Evolutionary conservation across 2,888 invertebrate species (phyloP), one percentile per base, ranked within the genome.

Genomic region (Protophormia terraenovae): DNA sequence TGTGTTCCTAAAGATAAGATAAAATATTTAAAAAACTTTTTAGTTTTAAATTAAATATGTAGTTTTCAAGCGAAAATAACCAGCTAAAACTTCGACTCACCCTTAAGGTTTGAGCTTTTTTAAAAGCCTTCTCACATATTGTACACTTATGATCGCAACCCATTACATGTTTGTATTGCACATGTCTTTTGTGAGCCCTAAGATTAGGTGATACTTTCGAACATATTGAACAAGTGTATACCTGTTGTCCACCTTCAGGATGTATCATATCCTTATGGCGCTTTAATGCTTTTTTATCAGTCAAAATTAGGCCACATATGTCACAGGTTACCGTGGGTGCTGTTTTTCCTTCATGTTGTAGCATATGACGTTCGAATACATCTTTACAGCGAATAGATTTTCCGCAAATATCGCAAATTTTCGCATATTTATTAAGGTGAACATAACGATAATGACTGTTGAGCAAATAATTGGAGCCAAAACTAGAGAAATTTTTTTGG

Each of bases 111-210:
- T 91, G 90, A 1, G 91, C 87, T 1, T 90, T 88, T 66, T 92
- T 92, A 58, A 92, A 92, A 3, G 90, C 90, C 79, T 92, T 92
- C 5, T 90, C 90, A 80, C 92, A 92, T 89, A 92, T 90, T 1
- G 89, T 89, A 66, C 92, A 92, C 41, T 90, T 90, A 73, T 92
- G 90, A 3, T 87, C 89, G 3, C 90, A 89, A 3, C 89, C 89
- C 60, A 90, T 89, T 6, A 89, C 89, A 72, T 92, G 92, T 24
- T 90, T 90, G 77, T 91, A 92, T 35, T 90, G 89, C n/a, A 91
- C 87, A 75, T 92, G 91, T 12, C 89, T 89, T 83, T 89, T 89
- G 53, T 91, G 88, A 2, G 92, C 90, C 71, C 89, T 89, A 5
- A 89, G 71, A 47, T 89, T 90, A 0, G 92, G 91, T 1, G 91